Base-by-base conservation (phyloP, 2,888 invertebrate genomes). In the Latrodectus elegans region DNA sequence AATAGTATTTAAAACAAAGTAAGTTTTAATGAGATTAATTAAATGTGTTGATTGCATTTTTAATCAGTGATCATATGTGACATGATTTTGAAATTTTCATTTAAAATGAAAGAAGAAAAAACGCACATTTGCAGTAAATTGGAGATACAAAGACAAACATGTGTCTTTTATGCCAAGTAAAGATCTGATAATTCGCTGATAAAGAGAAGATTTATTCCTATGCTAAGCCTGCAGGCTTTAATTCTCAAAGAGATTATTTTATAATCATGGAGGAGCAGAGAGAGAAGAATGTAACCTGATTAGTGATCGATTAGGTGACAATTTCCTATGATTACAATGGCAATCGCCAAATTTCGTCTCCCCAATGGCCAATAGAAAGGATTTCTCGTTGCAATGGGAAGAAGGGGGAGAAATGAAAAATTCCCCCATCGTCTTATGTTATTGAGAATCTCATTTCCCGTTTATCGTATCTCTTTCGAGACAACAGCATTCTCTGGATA, bases 301-400 rank as follows among this genome's bases (percentile, higher is more conserved):
- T 71, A 79, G 64, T 8, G 64, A 79, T 71, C 79, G 79, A 64
- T 60, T 71, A 71, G 71, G 79, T 79, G 79, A 79, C 60, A 51
- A 79, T 79, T 64, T 64, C 53, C 79, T 51, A 67, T 17, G 76
- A 76, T 67, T 67, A 76, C 64, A 38, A n/a, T 38, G 15, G 14
- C 49, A n/a, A 14, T 10, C 11, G 55, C 78, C 3, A 55, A 72
- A 64, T 72, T 80, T 72, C 26, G n/a, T 11, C 17, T 51, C 17
- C 22, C 4, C 70, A 68, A 70, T 26, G 64, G 72, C 17, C 17
- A 38, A 72, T 72, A 51, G 80, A 10, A 49, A 72, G 17, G 49
- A 1, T 38, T 38, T 38, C 38, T 38, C 38, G 6, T 38, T 38
- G 38, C 4, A 38, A 38, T 38, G 11, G 65, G n/a, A 11, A 49